phyloP scores from a whole-genome alignment of 1,140 invertebrate species.

The Parapsyche elsis region DNA sequence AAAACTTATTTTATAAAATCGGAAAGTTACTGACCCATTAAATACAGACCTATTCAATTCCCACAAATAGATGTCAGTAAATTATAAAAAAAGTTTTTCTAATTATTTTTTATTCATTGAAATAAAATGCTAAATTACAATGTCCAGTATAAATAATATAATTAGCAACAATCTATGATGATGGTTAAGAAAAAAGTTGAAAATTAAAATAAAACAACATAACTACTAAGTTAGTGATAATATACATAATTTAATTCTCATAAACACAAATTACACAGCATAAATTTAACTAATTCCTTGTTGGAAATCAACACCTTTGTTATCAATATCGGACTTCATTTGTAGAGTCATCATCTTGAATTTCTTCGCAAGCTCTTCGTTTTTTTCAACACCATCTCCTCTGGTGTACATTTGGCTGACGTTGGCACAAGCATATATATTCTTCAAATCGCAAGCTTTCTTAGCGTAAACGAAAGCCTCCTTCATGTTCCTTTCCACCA shows the following conservation, averaged over 20 bases:
- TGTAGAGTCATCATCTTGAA: conserved; percentile 78
- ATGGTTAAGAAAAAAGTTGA: background rate
- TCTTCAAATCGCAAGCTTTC: conserved; percentile 82
- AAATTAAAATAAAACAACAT: conserved; percentile 1
- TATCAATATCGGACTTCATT: conserved; percentile 75
- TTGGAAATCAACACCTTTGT: conserved; percentile 68
- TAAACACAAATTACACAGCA: background rate
- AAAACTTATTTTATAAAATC: too few species aligned
- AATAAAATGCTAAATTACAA: too few species aligned
- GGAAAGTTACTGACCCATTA: too few species aligned
- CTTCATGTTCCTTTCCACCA: conserved; percentile 76
- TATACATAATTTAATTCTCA: background rate
- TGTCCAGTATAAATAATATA: too few species aligned
- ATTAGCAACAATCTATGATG: too few species aligned
- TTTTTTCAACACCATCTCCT: conserved; percentile 79
- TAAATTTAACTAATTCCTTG: conserved; percentile 66
- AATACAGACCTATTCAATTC: too few species aligned
- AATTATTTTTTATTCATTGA: too few species aligned
- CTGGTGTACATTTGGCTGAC: conserved; percentile 83
- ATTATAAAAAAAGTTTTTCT: too few species aligned
- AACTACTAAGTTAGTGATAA: conserved; percentile 5
- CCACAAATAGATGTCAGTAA: too few species aligned
- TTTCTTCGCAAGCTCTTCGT: conserved; percentile 75
- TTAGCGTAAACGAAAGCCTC: conserved; percentile 81
- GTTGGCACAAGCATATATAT: conserved; percentile 88